Base-by-base conservation (phyloP, 2,797 vertebrate species). In the Chaunax sp. region DNA sequence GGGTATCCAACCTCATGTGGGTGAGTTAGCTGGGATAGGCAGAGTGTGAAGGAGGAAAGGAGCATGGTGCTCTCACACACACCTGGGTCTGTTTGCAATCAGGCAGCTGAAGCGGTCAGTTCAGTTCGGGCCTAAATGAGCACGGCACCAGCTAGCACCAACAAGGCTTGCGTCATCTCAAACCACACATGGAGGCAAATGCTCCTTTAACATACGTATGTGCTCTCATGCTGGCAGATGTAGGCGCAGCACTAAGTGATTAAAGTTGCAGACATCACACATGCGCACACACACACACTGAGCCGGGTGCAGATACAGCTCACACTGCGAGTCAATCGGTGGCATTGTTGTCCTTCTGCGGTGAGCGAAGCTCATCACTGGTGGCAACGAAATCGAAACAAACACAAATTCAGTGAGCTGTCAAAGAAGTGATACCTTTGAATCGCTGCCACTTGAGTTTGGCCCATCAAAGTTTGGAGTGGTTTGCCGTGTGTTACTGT, bases 21-120 rank as follows among this genome's bases (percentile, higher is more conserved):
- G 56, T 9, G 35, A 70, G 77, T 85, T 67, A 66, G 60, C 49
- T 56, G 8, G 50, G 12, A 25, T 35, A 37, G 60, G 26, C 37
- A 33, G 41, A 51, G 41, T 7, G 60, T 15, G 52, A 19, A 54
- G 52, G 51, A 54, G 70, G 28, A 69, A 45, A 56, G 59, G 58
- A 52, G 51, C 55, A 41, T 33, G 60, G 56, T 62, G 56, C 64
- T 65, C 74, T 84, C 64, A 82, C 77, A 73, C 82, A 81, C 79
- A 90, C 88, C 77, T 87, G 73, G 76, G 71, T 88, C 88, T 92
- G 89, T 88, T 90, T 83, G 80, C 77, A 86, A 89, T 91, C 85
- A 91, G 62, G 71, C 77, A 30, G 64, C 67, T 62, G 40, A 73
- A 30, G 41, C 58, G 58, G 60, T 53, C 56, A 19, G 44, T 72